Percentiles rank a stretch among this genome's conserved stretches.
phyloP scores from a whole-genome alignment of 2,797 vertebrate genomes.

The Lacerta bilineata region DNA sequence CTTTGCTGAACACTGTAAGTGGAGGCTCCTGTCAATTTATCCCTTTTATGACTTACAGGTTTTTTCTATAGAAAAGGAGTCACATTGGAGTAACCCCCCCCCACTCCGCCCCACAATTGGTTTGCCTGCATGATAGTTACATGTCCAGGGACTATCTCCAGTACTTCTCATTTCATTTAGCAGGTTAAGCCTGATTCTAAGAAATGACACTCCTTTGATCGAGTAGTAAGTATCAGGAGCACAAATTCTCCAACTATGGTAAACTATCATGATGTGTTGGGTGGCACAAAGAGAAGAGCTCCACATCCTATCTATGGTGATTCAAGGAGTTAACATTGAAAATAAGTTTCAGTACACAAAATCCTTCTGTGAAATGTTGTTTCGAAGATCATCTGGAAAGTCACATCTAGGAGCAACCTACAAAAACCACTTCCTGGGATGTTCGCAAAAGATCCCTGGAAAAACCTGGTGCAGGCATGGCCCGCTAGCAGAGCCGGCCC shows the following conservation, averaged over 20 bases:
- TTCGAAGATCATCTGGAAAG: background rate
- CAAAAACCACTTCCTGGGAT: background rate
- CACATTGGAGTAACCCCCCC: background rate
- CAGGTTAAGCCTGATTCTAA: background rate
- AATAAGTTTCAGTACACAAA: background rate
- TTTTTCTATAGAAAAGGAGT: background rate
- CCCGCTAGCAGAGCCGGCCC: background rate
- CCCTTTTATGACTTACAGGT: slow-evolving; percentile 12
- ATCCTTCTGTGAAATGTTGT: background rate
- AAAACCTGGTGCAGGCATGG: background rate
- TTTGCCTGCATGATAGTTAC: background rate
- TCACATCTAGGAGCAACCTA: background rate
- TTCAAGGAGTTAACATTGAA: background rate
- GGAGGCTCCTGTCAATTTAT: background rate
- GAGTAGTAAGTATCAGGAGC: background rate
- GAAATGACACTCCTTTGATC: background rate
- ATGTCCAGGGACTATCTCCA: background rate
- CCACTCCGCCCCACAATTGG: background rate
- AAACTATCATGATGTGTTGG: background rate
- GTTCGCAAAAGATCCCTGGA: background rate
- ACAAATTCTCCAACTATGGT: background rate
- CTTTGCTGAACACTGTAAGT: background rate
- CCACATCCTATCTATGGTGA: background rate
- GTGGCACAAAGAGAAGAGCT: background rate
- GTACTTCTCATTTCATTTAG: background rate